A percentile compares a stretch with the other conserved stretches of the same genome.
Conservation (phyloP, 1,140 invertebrate species). For the Grapholita molesta region DNA sequence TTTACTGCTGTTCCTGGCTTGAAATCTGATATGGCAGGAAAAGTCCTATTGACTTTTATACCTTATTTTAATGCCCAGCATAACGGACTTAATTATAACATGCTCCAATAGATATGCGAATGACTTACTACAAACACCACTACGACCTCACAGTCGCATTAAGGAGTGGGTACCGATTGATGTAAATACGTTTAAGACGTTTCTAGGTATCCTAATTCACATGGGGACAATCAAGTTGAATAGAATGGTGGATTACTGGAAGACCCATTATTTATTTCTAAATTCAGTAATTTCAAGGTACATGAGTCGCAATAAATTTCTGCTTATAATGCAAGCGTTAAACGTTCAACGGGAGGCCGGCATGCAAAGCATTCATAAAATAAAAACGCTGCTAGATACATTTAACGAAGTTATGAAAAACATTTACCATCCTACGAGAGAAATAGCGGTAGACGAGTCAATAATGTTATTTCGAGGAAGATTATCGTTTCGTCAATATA, state of each 20-base stretch:
- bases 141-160: conserved; percentile 8
- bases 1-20: background rate
- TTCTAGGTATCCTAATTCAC: background rate
- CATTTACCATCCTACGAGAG: conserved; percentile 34
- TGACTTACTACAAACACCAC: conserved; percentile 2
- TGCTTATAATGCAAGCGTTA: conserved; percentile 19
- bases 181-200: background rate
- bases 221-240: background rate
- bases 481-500: conserved; percentile 42
- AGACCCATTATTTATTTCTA: background rate
- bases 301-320: conserved; percentile 22
- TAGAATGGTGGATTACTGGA: background rate
- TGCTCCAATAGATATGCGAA: conserved; percentile 16
- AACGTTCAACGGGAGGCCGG: conserved; percentile 20
- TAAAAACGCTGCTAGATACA: conserved; percentile 18
- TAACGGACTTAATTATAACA: conserved; percentile 18
- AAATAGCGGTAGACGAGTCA: conserved; percentile 41
- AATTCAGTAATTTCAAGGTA: conserved; percentile 3
- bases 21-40: background rate
- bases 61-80: conserved; percentile 7
- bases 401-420: conserved; percentile 39
- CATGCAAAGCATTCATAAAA: conserved; percentile 24
- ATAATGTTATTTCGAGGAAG: conserved; percentile 46
- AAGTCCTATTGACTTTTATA: conserved; percentile 19
- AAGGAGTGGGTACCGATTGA: background rate